Base-by-base conservation (phyloP, 2,888 invertebrate species). In the Oxytorus armatus region DNA sequence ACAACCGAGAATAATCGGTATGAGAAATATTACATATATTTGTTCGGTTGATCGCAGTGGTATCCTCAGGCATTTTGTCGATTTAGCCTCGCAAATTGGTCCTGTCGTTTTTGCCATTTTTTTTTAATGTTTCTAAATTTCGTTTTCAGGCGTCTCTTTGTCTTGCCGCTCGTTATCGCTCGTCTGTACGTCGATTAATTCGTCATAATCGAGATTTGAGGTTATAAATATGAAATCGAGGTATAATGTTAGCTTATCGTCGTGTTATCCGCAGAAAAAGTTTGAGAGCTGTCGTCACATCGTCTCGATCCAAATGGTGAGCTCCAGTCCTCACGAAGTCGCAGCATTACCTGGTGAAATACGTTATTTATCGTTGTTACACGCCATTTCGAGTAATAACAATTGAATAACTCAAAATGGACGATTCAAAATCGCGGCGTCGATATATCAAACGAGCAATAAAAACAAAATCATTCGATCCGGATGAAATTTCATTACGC, bases 1-100 rank as follows among this genome's bases (percentile, higher is more conserved):
- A 51, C 95, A 93, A 10, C 94, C 94, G 39, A 94, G 86, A n/a
- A 94, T 81, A 2, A 93, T 92, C 57, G 95, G 95, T 39, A 95
- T 87, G 53, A 95, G 89, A 85, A 93, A 93, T 79, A 93, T 91
- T n/a, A 93, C 84, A 84, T 92, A 91, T 74, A 93, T 92, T 84
- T 94, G 92, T 85, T 93, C 93, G 14, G 89, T 92, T 11, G 92
- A 88, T 76, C 87, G 92, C 14, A 93, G 81, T 33, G 90, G 89
- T 29, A 89, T 82, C 79, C 88, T 88, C 55, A 90, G 69, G 74
- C 85, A 90, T 33, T 82, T 86, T 0, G 86, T 87, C 11, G 88
- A 66, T 47, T 88, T 90, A 21, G 80, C 79, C 44, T 85, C 83
- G 66, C 88, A 88, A 55, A 88, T 75, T 44, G 84, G 78, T 57